Evolutionary conservation across 2,797 vertebrate species (phyloP), one percentile per base, ranked within the genome.

Genomic region (Darevskia nairensis): DNA sequence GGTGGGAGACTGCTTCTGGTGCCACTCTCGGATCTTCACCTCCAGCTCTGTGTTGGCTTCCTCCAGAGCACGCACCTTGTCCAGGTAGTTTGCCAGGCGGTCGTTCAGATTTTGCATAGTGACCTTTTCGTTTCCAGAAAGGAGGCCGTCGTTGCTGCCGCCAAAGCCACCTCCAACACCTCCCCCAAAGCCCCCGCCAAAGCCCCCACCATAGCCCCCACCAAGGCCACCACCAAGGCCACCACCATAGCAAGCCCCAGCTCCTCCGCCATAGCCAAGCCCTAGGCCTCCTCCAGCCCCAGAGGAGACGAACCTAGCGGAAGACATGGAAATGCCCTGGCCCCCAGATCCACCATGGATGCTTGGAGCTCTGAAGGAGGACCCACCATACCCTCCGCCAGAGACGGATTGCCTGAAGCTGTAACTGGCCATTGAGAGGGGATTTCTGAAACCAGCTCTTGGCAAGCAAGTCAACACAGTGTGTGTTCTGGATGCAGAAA

Each of bases 31-130:
- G 93, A 98, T 98, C 93, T 97, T 97, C 23, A 86, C 85, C 92
- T 98, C 97, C 6, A 98, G 94, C 0, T 97, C 92, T 0, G 92
- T 68, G 84, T 97, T 98, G 25, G 97, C 96, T 21, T 94, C 90
- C 89, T 98, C 97, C 91, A 98, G 91, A 0, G 95, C 93, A 0
- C 94, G 96, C 92, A 98, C 97, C 81, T 97, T 99, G 0, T 98
- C 96, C 97, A 99, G 96, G 96, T 99, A 99, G 15, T 91, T 5
- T 25, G 98, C 98, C 91, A 99, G 96, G 8, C 98, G 98, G 87
- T 99, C 98, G 21, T 99, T 99, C 84, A 99, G 98, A 94, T 98
- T 98, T 95, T 99, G 98, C 98, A 99, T 98, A 27, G 98, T 98
- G 1, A 90, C 4, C 95, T 98, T 99, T 91, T 98, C 98, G 2